These are phyloP conservation scores for Tetragnatha versicolor DNA, from an alignment of 1,140 invertebrate genomes.

Conservation along the genomic window DNA sequence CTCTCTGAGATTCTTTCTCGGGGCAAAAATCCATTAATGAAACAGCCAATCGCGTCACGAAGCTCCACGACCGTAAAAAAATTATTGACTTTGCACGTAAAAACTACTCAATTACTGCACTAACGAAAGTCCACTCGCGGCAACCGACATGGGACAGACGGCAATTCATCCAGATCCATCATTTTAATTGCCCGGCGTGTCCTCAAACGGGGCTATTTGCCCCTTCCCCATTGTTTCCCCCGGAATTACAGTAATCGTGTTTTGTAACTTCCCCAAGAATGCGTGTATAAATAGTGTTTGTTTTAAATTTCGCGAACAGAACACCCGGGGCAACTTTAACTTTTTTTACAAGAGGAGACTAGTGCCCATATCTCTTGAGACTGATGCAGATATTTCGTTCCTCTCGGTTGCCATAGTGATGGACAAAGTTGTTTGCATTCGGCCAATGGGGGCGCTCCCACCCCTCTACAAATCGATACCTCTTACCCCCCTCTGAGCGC, in stretches of 20 bases:
- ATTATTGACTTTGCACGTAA: no score
- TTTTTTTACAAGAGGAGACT: neutral
- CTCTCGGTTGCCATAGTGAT: constrained; percentile 47
- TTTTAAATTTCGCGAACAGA: constrained; percentile 1
- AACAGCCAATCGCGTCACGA: no score
- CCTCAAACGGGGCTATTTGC: neutral
- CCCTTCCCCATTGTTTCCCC: neutral
- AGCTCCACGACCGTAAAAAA: no score
- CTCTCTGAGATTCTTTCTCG: no score
- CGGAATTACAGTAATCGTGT: constrained; percentile 1
- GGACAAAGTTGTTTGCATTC: constrained; percentile 53
- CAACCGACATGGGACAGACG: neutral
- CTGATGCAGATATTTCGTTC: constrained; percentile 49
- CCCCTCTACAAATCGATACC: constrained; percentile 35
- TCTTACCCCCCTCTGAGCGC: neutral
- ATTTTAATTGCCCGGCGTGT: constrained; percentile 10
- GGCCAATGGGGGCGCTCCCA: constrained; percentile 46
- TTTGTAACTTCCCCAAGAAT: neutral
- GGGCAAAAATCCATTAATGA: no score
- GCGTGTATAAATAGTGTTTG: constrained; percentile 3
- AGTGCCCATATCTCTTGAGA: constrained; percentile 13
- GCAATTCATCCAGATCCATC: constrained; percentile 9
- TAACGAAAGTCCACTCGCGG: neutral
- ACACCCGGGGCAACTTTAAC: neutral
- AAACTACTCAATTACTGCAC: neutral